Evolutionary conservation across 2,888 invertebrate species (phyloP), one percentile per base, ranked within the genome.

Genomic region (Platycheirus albimanus): DNA sequence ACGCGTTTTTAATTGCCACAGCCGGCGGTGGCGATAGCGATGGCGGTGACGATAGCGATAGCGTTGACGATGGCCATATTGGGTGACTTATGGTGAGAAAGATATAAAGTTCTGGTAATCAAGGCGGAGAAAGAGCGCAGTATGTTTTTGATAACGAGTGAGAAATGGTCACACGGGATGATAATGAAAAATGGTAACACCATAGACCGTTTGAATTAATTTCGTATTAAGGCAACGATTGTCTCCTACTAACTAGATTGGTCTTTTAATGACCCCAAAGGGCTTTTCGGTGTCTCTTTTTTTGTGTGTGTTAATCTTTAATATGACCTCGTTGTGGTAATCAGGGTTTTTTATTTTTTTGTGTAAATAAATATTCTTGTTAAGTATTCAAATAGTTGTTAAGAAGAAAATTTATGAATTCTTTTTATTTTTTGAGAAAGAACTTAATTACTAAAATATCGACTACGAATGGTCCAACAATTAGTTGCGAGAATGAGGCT

Each of bases 1-100:
- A 77, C 71, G 51, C 41, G 71, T 77, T 77, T 72, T 77, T 81
- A 81, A 81, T 81, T 77, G 71, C 45, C 58, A 45, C 43, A 58
- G 43, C 38, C 36, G 20, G 8, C 11, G 24, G n/a, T n/a, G n/a
- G n/a, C n/a, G n/a, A n/a, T n/a, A n/a, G n/a, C n/a, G 8, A 10
- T 2, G 24, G 19, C 36, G 19, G 54, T 1, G 33, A n/a, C 11
- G 17, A 17, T 10, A 3, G 10, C 7, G 5, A 41, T 13, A n/a
- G 51, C 1, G 0, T 15, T 17, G 10, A 6, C 19, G 33, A 36
- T 19, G 52, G 54, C n/a, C n/a, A 6, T n/a, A n/a, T 41, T 41
- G 13, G 38, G 38, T 41, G 13, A 41, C 3, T 41, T 41, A 41
- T 41, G 38, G 6, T 30, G 45, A 30, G 45, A 61, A 8, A 15